Base-by-base conservation (phyloP, 2,888 invertebrate genomes). In the Pollenia griseotomentosa region DNA sequence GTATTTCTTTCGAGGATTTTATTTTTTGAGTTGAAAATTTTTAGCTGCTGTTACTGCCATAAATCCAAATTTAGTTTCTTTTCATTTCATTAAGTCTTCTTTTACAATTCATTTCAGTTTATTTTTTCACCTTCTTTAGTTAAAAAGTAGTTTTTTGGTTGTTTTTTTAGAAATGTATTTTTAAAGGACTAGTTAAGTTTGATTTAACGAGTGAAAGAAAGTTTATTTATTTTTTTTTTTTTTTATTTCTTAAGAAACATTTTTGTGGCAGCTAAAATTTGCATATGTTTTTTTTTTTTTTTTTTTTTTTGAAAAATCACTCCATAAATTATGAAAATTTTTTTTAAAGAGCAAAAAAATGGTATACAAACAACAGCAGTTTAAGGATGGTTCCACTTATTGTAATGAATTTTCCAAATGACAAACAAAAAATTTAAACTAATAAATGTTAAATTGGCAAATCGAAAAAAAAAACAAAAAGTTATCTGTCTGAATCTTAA, bases 41-140 rank as follows among this genome's bases (percentile, higher is more conserved):
- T 66, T 19, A 66, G 14, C 66, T 53, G 61, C 77, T 81, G 87
- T 73, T 68, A 82, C 81, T 84, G 84, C 16, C 81, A 86, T 88
- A 87, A 88, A 87, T 88, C 86, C 79, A 87, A 88, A 87, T 88
- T 88, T 81, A 83, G 86, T 80, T 87, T 86, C 86, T 77, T 86
- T 88, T 78, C 82, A 85, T 82, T 84, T 85, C 85, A 83, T 87
- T 87, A 82, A 85, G 59, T 83, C 71, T 88, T 79, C 57, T 48
- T 23, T 65, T 57, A 81, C 87, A 81, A 83, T 87, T 87, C 74
- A 82, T 78, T 84, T 84, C 65, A 65, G 53, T 73, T 81, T 81
- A 73, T 73, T 81, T 81, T 74, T 74, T 65, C 66, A 81, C 81
- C 81, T 81, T 44, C 40, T 53, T 23, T 61, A 48, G 12, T 53